These are phyloP conservation scores for Scomber japonicus DNA, from an alignment of 2,113 vertebrate species.

Conservation along the genomic window DNA sequence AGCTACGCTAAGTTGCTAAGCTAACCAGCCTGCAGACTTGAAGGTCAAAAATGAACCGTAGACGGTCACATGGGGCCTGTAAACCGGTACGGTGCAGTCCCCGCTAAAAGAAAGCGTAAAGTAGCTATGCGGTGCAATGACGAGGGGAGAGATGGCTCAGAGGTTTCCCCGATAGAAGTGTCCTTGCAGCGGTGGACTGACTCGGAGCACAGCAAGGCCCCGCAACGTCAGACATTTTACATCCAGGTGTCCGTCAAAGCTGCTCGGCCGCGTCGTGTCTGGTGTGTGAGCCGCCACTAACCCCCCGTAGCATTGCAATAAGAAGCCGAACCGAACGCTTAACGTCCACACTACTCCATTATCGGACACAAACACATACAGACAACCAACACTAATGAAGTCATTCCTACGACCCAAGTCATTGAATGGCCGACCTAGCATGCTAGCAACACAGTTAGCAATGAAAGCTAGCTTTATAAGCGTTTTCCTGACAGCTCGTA, in stretches of 20 bases:
- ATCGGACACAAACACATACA: too few relatives aligned
- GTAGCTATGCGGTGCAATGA: too few relatives aligned
- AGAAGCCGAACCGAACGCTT: fast-evolving
- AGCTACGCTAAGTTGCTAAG: constrained; percentile 57
- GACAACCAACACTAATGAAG: fast-evolving
- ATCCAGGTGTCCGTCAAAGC: constrained; percentile 1
- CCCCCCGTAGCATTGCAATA: not conserved
- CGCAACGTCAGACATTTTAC: constrained; percentile 73
- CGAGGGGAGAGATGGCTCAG: not conserved
- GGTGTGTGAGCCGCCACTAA: not conserved
- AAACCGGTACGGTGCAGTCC: not conserved
- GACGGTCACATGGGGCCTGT: constrained; percentile 1
- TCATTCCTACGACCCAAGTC: constrained; percentile 6
- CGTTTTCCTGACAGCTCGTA: not conserved
- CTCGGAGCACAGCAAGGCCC: constrained; percentile 23
- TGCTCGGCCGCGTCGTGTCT: not conserved
- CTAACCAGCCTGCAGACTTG: constrained; percentile 66
- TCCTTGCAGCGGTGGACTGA: constrained; percentile 22
- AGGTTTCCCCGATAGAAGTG: not conserved
- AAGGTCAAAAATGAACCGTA: constrained; percentile 74
- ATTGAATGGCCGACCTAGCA: constrained; percentile 68
- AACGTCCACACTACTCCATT: fast-evolving
- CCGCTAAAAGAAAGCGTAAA: not conserved
- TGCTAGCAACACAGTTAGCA: constrained; percentile 45
- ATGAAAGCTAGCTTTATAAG: constrained; percentile 25